Percentiles rank a stretch among this genome's conserved stretches.
Conservation (phyloP, 2,888 invertebrate genomes). For the Tipula confusa region DNA sequence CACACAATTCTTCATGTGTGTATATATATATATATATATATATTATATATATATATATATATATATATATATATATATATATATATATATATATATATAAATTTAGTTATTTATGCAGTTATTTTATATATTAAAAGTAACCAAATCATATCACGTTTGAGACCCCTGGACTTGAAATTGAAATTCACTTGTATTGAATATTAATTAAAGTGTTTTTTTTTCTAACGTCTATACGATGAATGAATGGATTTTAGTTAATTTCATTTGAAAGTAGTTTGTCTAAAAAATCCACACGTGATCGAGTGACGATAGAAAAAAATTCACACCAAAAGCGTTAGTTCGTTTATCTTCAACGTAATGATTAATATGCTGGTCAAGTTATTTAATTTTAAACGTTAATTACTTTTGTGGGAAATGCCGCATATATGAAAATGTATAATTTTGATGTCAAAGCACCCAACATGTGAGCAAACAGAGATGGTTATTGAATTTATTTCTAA, state of each 20-base stretch:
- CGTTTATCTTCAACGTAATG: not conserved
- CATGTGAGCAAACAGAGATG: not conserved
- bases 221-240: not conserved
- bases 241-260: slow-evolving; percentile 6
- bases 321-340: not conserved
- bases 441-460: not conserved
- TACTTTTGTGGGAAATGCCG: not conserved
- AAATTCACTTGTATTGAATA: not conserved
- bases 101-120: not conserved
- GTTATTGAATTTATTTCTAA: too few species aligned
- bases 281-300: not conserved
- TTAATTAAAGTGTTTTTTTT: not conserved
- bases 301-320: not conserved
- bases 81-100: too few species aligned
- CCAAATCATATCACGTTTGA: not conserved
- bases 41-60: too few species aligned
- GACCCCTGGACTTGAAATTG: slow-evolving; percentile 12
- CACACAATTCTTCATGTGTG: too few species aligned
- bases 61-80: too few species aligned
- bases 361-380: not conserved
- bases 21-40: too few species aligned
- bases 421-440: not conserved
- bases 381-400: not conserved
- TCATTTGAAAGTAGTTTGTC: not conserved
- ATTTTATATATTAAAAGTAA: not conserved